phyloP scores from a whole-genome alignment of 2,888 invertebrate species.

The Magallana nippona region DNA sequence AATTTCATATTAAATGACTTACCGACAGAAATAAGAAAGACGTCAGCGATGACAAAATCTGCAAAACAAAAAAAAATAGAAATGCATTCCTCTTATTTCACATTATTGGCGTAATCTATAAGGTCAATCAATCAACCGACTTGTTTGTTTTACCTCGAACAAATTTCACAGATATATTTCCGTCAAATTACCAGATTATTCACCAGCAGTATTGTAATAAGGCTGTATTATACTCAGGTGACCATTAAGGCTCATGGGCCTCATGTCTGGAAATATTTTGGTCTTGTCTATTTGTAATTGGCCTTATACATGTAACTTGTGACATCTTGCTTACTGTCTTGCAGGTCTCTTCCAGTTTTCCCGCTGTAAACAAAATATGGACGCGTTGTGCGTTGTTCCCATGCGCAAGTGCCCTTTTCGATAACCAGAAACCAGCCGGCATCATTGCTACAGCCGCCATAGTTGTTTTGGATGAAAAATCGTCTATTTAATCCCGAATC shows the following conservation, averaged over 20 bases:
- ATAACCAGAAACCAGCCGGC: slow-evolving; percentile 48
- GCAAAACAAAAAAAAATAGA: slow-evolving; percentile 34
- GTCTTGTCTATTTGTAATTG: too few species aligned
- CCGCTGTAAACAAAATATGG: slow-evolving; percentile 48
- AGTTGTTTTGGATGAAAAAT: slow-evolving; percentile 40
- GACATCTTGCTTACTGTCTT: slow-evolving; percentile 32
- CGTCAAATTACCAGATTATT: too few species aligned
- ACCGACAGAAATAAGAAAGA: slow-evolving; percentile 59
- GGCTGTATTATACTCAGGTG: too few species aligned
- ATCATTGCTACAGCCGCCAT: slow-evolving; percentile 43
- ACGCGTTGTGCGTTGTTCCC: slow-evolving; percentile 41
- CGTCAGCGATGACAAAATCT: slow-evolving; percentile 53
- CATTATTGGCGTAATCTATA: background rate
- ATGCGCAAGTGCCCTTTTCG: slow-evolving; percentile 37
- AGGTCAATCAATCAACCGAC: too few species aligned
- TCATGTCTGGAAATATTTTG: too few species aligned
- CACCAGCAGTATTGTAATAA: too few species aligned
- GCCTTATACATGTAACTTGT: too few species aligned
- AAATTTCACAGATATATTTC: too few species aligned
- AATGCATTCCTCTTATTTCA: background rate
- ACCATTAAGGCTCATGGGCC: too few species aligned
- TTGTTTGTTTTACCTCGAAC: too few species aligned
- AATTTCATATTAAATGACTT: slow-evolving; percentile 37
- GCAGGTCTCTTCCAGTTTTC: background rate
- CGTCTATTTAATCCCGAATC: slow-evolving; percentile 26